Conservation (phyloP, 2,797 vertebrate genomes). For the Lophius americanus region DNA sequence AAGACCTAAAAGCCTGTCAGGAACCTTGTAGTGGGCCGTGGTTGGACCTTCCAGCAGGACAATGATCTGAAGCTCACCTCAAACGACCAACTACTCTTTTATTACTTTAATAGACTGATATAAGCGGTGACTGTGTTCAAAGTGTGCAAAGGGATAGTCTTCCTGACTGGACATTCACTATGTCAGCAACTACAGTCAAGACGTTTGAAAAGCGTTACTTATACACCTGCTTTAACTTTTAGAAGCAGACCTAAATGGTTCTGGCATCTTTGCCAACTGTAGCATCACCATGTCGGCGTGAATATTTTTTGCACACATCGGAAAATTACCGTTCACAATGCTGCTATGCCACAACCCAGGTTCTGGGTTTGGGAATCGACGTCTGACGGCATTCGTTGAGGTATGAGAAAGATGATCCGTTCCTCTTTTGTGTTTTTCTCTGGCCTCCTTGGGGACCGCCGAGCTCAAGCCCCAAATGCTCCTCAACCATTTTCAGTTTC, state of each 20-base stretch:
- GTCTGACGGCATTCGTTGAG: constrained; percentile 51
- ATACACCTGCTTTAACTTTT: too few species aligned
- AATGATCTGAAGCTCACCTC: too few species aligned
- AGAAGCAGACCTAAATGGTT: constrained; percentile 10
- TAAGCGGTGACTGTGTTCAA: too few species aligned
- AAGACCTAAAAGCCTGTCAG: too few species aligned
- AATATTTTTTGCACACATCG: constrained; percentile 22
- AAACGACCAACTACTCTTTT: too few species aligned
- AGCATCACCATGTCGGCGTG: constrained; percentile 2
- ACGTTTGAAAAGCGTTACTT: not conserved
- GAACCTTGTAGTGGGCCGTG: too few species aligned
- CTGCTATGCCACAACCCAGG: constrained; percentile 17
- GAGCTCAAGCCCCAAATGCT: constrained; percentile 65
- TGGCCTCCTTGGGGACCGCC: constrained; percentile 54
- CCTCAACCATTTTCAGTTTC: constrained; percentile 68
- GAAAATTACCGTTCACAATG: constrained; percentile 32
- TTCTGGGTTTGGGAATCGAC: constrained; percentile 52
- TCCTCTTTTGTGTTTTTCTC: constrained; percentile 54
- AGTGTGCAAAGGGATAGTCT: too few species aligned
- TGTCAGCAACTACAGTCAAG: not conserved
- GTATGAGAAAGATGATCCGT: constrained; percentile 57
- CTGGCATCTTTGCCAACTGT: constrained; percentile 13
- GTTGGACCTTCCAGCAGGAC: too few species aligned
- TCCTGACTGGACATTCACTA: too few species aligned
- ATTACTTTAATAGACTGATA: too few species aligned